Percentiles rank a stretch among this genome's conserved stretches.
Conservation (phyloP, 2,888 invertebrate species). For the Mesopsocus fuscifrons region DNA sequence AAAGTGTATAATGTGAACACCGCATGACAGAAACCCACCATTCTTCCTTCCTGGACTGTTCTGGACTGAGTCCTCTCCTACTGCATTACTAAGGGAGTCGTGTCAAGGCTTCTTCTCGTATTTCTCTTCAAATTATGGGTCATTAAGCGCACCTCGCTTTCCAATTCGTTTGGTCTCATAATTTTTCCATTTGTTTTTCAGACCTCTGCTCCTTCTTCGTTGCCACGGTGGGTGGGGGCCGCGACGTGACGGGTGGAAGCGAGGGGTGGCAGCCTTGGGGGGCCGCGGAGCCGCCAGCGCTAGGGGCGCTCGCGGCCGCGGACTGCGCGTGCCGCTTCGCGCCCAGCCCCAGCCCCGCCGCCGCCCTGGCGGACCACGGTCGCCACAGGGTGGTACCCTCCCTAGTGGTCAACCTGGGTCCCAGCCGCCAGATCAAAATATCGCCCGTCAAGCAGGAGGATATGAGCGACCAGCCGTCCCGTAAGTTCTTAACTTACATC, state of each 20-base stretch:
- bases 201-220: too few species aligned
- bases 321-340: slow-evolving; percentile 14
- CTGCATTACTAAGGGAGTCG: too few species aligned
- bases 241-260: slow-evolving; percentile 13
- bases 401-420: slow-evolving; percentile 21
- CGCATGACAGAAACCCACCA: too few species aligned
- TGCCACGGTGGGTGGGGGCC: slow-evolving; percentile 9
- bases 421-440: slow-evolving; percentile 26
- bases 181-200: too few species aligned
- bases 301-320: slow-evolving; percentile 12
- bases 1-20: too few species aligned
- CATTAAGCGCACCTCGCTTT: too few species aligned
- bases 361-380: slow-evolving; percentile 16
- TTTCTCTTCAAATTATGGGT: too few species aligned
- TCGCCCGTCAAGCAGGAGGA: slow-evolving; percentile 31
- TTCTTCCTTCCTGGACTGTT: too few species aligned
- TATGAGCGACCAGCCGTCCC: slow-evolving; percentile 29
- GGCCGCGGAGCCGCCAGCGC: slow-evolving; percentile 11
- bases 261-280: slow-evolving; percentile 12
- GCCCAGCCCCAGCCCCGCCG: slow-evolving; percentile 16
- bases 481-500: slow-evolving; percentile 24
- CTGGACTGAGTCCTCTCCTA: too few species aligned
- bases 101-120: too few species aligned
- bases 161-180: too few species aligned
- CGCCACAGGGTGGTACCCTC: slow-evolving; percentile 20